A percentile compares a stretch with the other conserved stretches of the same genome.
Evolutionary conservation across 2,888 invertebrate genomes (phyloP).

Genomic region (Belgica antarctica): DNA sequence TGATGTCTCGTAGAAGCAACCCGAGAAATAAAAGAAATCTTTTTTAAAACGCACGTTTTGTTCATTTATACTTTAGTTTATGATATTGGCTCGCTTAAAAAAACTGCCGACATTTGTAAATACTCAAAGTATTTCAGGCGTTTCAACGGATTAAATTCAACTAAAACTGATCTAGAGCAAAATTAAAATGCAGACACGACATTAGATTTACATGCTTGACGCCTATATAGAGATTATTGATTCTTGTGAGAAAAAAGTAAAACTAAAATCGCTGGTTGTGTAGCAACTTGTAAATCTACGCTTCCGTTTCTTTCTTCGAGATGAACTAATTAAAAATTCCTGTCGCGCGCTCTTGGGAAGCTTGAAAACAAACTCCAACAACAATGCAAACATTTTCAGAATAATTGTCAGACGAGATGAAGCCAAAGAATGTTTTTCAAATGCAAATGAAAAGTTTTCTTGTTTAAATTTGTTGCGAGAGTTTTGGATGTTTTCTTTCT

Average conservation of each 20-base stretch:
- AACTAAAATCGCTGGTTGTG: no score
- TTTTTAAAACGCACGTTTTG: no score
- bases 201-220: no score
- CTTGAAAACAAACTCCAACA: no score
- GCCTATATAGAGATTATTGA: no score
- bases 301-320: neutral
- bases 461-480: neutral
- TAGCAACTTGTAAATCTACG: neutral
- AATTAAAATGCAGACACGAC: no score
- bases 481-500: constrained; percentile 23
- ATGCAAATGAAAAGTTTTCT: constrained; percentile 26
- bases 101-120: no score
- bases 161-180: no score
- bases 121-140: no score
- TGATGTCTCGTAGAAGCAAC: neutral
- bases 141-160: no score
- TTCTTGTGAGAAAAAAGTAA: neutral
- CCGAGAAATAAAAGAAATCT: neutral
- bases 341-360: neutral
- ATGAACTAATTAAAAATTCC: constrained; percentile 3
- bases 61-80: no score
- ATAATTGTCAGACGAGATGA: neutral
- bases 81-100: no score
- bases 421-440: constrained; percentile 18
- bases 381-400: constrained; percentile 9